Evolutionary conservation across 2,797 vertebrate genomes (phyloP).

Genomic region (Smutsia temminckii): DNA sequence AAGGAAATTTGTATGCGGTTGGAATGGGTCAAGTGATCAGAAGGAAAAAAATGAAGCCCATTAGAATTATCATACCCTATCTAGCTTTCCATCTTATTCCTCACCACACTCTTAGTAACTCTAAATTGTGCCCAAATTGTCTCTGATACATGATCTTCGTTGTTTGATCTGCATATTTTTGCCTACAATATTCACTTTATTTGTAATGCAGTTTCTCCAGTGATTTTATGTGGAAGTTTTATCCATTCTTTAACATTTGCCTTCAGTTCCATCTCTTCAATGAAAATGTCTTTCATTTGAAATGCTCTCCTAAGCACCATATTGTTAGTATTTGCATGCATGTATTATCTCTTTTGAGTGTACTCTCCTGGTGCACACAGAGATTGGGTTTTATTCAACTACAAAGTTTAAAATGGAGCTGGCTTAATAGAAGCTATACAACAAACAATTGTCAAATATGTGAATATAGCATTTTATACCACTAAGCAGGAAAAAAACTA

Average conservation of each 20-base stretch:
- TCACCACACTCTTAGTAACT: not conserved
- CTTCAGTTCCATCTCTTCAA: not conserved
- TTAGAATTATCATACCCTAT: not conserved
- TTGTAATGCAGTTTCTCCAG: not conserved
- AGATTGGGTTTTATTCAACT: not conserved
- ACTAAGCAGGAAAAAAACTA: not conserved
- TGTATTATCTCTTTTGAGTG: not conserved
- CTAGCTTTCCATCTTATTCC: not conserved
- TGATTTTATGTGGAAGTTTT: not conserved
- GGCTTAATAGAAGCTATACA: not conserved
- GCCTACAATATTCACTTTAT: not conserved
- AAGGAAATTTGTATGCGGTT: not conserved
- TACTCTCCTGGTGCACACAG: not conserved
- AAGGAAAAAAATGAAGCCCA: not conserved
- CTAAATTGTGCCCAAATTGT: not conserved
- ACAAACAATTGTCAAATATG: not conserved
- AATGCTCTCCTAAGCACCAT: not conserved
- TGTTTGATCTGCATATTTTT: not conserved
- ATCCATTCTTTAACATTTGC: not conserved
- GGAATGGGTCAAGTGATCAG: not conserved
- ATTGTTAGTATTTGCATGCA: not conserved
- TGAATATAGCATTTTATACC: not conserved
- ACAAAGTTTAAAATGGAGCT: not conserved
- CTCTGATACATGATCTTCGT: not conserved
- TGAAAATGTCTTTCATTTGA: not conserved